Percentiles rank a stretch among this genome's conserved stretches.
Evolutionary conservation across 2,113 vertebrate species (phyloP).

Genomic region (Melozone crissalis): DNA sequence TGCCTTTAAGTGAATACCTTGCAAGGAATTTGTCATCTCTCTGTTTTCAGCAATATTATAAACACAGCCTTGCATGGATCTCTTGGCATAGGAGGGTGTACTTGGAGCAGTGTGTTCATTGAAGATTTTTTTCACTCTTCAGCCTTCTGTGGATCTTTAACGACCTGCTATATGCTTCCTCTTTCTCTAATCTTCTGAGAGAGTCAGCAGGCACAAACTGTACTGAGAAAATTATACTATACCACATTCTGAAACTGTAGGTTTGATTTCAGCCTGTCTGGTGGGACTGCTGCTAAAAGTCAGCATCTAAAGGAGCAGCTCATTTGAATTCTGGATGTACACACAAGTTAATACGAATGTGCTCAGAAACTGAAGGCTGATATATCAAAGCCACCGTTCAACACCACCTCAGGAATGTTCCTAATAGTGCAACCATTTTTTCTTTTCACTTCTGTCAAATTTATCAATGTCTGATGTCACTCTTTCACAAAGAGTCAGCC

Average conservation of each 20-base stretch:
- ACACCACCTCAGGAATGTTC: slow-evolving; percentile 73
- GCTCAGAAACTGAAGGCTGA: slow-evolving; percentile 72
- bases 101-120: slow-evolving; percentile 22
- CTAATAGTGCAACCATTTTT: slow-evolving; percentile 70
- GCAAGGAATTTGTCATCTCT: slow-evolving; percentile 55
- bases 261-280: slow-evolving; percentile 70
- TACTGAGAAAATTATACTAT: slow-evolving; percentile 68
- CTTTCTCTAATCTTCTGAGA: slow-evolving; percentile 72
- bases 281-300: slow-evolving; percentile 69
- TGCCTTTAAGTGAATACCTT: slow-evolving; percentile 48
- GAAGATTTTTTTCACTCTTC: slow-evolving; percentile 47
- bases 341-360: slow-evolving; percentile 73
- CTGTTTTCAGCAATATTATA: slow-evolving; percentile 65
- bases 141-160: slow-evolving; percentile 63
- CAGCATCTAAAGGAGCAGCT: slow-evolving; percentile 71
- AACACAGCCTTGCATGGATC: slow-evolving; percentile 36
- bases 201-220: slow-evolving; percentile 70
- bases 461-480: slow-evolving; percentile 75
- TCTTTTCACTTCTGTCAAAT: slow-evolving; percentile 74
- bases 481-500: slow-evolving; percentile 63
- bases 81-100: slow-evolving; percentile 30
- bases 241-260: slow-evolving; percentile 50
- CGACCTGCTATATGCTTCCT: slow-evolving; percentile 23
- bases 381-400: slow-evolving; percentile 73
- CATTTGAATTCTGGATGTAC: slow-evolving; percentile 77